Evolutionary conservation across 1,140 invertebrate genomes (phyloP).

Genomic region (Dolichoris vasculosae): DNA sequence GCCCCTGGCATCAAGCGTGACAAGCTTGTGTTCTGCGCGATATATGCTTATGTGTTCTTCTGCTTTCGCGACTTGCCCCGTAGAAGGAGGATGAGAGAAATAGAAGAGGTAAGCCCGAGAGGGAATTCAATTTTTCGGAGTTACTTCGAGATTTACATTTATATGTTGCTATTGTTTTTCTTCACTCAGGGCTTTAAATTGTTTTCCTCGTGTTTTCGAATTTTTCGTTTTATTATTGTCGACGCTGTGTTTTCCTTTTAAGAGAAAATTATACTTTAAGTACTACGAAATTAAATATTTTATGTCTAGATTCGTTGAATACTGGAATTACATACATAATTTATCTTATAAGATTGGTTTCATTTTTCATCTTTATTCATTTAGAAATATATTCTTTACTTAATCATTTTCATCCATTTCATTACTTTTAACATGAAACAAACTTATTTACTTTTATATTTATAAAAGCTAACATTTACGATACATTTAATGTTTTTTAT

Average conservation of each 20-base stretch:
- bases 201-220: too few species aligned
- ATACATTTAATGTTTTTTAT: too few species aligned
- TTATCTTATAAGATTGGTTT: too few species aligned
- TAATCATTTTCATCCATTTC: too few species aligned
- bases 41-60: not conserved
- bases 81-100: not conserved
- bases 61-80: not conserved
- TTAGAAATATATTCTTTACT: too few species aligned
- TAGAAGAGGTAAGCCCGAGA: not conserved
- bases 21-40: not conserved
- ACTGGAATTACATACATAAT: too few species aligned
- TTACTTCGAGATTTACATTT: conserved; percentile 25
- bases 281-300: not conserved
- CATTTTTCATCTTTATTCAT: too few species aligned
- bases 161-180: conserved; percentile 12
- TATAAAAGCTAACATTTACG: too few species aligned
- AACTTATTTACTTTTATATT: too few species aligned
- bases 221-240: not conserved
- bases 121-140: conserved; percentile 28
- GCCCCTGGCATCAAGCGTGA: not conserved
- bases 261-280: too few species aligned
- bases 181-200: not conserved
- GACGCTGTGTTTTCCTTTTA: not conserved
- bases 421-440: too few species aligned
- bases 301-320: too few species aligned